Evolutionary conservation across 2,797 vertebrate species (phyloP).

Genomic region (Molossus alvarezi): DNA sequence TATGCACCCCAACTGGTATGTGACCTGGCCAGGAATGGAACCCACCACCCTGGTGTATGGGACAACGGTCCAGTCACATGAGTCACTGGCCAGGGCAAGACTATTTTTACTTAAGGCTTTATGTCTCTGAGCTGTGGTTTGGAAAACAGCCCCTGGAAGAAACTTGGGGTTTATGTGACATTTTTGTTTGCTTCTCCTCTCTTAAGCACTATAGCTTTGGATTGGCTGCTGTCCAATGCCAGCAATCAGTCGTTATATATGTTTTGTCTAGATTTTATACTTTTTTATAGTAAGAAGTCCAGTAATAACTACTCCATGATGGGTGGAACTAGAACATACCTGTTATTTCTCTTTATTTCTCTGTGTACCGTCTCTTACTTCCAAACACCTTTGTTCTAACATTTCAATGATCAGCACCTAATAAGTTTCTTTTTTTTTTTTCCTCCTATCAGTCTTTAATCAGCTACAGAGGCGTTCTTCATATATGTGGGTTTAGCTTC

Average conservation of each 20-base stretch:
- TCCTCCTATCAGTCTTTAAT: background rate
- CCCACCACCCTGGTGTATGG: too few relatives aligned
- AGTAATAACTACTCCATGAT: conserved; percentile 74
- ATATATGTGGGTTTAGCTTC: background rate
- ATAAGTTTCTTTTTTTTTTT: background rate
- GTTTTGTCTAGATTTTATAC: conserved; percentile 82
- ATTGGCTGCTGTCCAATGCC: conserved; percentile 76
- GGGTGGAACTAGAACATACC: conserved; percentile 46
- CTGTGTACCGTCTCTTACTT: conserved; percentile 28
- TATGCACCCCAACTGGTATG: too few relatives aligned
- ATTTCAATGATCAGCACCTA: conserved; percentile 13
- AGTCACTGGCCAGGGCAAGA: too few relatives aligned
- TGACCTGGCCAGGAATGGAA: too few relatives aligned
- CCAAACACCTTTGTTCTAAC: conserved; percentile 56
- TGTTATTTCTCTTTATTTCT: conserved; percentile 65
- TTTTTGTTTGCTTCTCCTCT: conserved; percentile 78
- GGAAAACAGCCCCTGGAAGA: conserved; percentile 77
- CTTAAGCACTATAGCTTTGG: conserved; percentile 63
- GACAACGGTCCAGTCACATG: too few relatives aligned
- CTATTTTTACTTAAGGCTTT: conserved; percentile 27
- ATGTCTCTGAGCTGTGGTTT: conserved; percentile 59
- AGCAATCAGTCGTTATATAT: conserved; percentile 80
- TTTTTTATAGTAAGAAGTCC: conserved; percentile 79
- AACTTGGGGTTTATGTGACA: conserved; percentile 73
- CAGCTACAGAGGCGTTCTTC: background rate